phyloP scores from a whole-genome alignment of 1,140 invertebrate genomes.

The Gryllus bimaculatus region DNA sequence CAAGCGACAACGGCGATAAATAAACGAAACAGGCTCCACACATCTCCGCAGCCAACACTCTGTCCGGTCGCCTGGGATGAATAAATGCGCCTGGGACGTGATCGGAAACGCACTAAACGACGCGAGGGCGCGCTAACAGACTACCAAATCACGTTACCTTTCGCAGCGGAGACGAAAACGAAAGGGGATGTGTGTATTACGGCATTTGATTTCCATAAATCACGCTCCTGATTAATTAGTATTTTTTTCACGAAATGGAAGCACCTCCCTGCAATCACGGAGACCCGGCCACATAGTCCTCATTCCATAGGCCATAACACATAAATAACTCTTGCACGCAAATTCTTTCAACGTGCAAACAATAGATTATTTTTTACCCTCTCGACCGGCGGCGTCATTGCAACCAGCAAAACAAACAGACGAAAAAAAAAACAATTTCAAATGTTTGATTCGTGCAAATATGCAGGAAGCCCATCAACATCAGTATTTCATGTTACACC shows the following conservation, averaged over 20 bases:
- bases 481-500: slow-evolving; percentile 1
- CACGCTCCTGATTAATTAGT: not conserved
- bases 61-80: not conserved
- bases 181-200: not conserved
- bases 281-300: not conserved
- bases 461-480: slow-evolving; percentile 3
- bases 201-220: not conserved
- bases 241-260: not conserved
- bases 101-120: not conserved
- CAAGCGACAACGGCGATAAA: not conserved
- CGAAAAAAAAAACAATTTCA: not conserved
- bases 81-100: not conserved
- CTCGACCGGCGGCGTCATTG: not conserved
- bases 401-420: not conserved
- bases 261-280: not conserved
- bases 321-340: not conserved
- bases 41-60: not conserved
- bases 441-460: slow-evolving; percentile 5
- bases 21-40: not conserved
- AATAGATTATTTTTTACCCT: not conserved
- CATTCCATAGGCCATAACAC: not conserved
- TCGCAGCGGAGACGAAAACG: not conserved
- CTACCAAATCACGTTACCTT: not conserved
- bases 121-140: not conserved
- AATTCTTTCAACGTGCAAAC: slow-evolving; percentile 1